Percentiles rank a stretch among this genome's conserved stretches.
These are phyloP conservation scores for Alethe castanea DNA, from an alignment of 2,113 vertebrate species.

Conservation along the genomic window DNA sequence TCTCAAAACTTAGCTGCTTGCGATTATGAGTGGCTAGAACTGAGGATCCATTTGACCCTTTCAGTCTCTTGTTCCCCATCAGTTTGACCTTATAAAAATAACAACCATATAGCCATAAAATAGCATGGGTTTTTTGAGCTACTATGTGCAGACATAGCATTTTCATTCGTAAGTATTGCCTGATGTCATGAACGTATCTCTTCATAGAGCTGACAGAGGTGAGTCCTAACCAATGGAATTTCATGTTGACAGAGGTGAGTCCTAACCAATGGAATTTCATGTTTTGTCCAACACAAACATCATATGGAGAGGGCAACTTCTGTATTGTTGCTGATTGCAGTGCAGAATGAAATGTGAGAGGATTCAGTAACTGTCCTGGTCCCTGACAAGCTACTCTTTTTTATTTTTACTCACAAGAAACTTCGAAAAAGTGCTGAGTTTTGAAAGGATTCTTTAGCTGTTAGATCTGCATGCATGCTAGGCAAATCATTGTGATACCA, in stretches of 20 bases:
- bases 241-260: background rate
- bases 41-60: background rate
- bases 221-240: background rate
- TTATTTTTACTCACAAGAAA: background rate
- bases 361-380: background rate
- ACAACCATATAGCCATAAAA: background rate
- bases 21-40: background rate
- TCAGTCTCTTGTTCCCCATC: background rate
- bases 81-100: background rate
- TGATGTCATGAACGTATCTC: background rate
- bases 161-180: background rate
- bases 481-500: background rate
- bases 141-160: background rate
- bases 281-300: background rate
- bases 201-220: background rate
- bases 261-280: background rate
- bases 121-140: background rate
- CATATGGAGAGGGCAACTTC: accelerated
- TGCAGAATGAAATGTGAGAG: background rate
- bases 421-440: background rate
- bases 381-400: background rate
- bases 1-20: background rate
- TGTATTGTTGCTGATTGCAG: background rate
- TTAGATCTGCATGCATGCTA: background rate
- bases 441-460: background rate